phyloP scores from a whole-genome alignment of 2,797 vertebrate genomes.

The Paratrypauchen microcephalus region DNA sequence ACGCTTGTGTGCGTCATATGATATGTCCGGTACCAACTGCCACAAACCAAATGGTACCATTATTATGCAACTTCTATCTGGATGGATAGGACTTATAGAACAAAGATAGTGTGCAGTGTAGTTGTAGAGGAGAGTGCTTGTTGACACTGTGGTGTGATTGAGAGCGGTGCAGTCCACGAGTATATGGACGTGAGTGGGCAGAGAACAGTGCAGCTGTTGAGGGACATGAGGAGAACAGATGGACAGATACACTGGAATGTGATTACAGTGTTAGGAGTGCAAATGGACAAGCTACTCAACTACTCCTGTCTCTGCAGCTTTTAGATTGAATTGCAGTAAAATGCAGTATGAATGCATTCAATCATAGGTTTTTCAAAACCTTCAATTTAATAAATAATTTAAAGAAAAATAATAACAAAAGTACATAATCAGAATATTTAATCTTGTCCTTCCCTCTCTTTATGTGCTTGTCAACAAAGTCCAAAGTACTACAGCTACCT shows the following conservation, averaged over 20 bases:
- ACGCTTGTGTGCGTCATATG: constrained; percentile 38
- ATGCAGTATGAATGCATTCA: neutral
- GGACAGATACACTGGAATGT: constrained; percentile 21
- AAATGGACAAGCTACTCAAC: constrained; percentile 16
- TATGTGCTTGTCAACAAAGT: neutral
- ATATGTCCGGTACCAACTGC: constrained; percentile 53
- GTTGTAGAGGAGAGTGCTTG: constrained; percentile 34
- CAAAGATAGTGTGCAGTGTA: constrained; percentile 12
- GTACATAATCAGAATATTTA: neutral
- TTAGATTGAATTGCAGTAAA: neutral
- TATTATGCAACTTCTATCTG: constrained; percentile 15
- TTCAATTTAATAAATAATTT: too few relatives aligned
- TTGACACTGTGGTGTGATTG: constrained; percentile 44
- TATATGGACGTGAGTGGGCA: constrained; percentile 40
- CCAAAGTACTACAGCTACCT: neutral
- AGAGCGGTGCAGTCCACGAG: constrained; percentile 45
- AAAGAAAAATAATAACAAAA: too few relatives aligned
- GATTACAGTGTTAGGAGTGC: constrained; percentile 17
- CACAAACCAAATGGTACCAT: constrained; percentile 31
- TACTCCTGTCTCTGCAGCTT: neutral
- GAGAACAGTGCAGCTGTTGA: constrained; percentile 58
- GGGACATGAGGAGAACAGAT: constrained; percentile 59
- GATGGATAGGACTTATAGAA: neutral
- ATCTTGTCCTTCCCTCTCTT: neutral
- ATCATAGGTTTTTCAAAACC: too few relatives aligned